Base-by-base conservation (phyloP, 1,140 invertebrate species). In the Kradibia gibbosae region DNA sequence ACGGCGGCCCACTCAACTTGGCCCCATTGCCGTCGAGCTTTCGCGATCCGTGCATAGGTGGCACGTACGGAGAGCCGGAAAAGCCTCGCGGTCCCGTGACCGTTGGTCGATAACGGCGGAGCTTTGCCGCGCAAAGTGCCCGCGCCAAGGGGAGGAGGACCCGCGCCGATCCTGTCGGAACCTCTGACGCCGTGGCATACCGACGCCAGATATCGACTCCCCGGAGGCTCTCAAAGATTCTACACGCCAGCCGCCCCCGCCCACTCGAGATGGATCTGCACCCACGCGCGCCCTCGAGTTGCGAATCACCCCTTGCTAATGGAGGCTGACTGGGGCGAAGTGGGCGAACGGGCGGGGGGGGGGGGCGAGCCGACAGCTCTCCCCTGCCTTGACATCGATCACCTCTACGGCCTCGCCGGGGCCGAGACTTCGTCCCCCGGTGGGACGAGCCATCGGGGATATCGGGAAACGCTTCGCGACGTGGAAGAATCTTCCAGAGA, bases 81-180 rank as follows among this genome's bases (percentile, higher is more conserved):
- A n/a, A 20, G 8, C 36, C 8, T 39, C 10, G 57, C 5, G 31
- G 20, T 13, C n/a, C 15, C 39, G n/a, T 72, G 34, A 72, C 70
- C 70, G 15, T 72, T 31, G 15, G 70, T 50, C 53, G 70, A 72
- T 72, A 72, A 72, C 70, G 25, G 15, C 15, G 25, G 25, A 72
- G 70, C 70, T 48, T 72, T 72, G 13, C 3, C 20, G 20, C 15
- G 42, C 0, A 22, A 13, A n/a, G 36, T 15, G n/a, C 70, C 1
- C 20, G 3, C 17, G 45, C 15, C 13, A 11, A 22, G 48, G 20
- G 7, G 34, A 72, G 53, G 15, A 50, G 53, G 25, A 34, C 45
- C 45, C 34, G 28, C 53, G 53, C 70, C 70, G 70, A 72, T 72
- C 70, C 45, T 72, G 70, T 72, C 70, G 70, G 70, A 15, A 72